Conservation (phyloP, 1,140 invertebrate species). For the Drosophila nannoptera region DNA sequence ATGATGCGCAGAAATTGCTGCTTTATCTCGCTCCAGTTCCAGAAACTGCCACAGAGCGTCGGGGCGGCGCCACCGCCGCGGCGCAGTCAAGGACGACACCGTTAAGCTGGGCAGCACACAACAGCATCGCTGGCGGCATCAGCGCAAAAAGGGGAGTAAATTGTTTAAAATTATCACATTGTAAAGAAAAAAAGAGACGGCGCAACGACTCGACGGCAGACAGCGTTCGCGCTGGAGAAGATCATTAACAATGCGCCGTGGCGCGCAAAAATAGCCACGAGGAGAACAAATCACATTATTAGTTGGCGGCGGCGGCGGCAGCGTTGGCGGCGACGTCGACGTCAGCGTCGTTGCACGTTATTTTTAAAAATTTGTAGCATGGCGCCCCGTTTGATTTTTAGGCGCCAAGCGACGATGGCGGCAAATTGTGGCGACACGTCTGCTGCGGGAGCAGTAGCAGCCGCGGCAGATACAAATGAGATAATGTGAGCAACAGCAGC, state of each 20-base stretch:
- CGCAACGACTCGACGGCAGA: slow-evolving; percentile 10
- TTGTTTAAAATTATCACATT: slow-evolving; percentile 75
- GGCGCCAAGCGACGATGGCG: slow-evolving; percentile 69
- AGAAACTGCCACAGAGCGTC: slow-evolving; percentile 18
- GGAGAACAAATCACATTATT: slow-evolving; percentile 72
- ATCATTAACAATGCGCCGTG: slow-evolving; percentile 31
- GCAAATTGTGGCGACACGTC: slow-evolving; percentile 78
- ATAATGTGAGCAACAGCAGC: slow-evolving; percentile 44
- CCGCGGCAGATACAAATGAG: slow-evolving; percentile 22
- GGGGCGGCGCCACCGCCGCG: slow-evolving; percentile 15
- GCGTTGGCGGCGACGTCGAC: neutral
- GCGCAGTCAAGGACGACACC: slow-evolving; percentile 67
- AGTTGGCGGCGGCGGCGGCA: slow-evolving; percentile 25
- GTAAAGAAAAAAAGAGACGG: slow-evolving; percentile 47
- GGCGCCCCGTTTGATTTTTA: slow-evolving; percentile 74
- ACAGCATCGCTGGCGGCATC: slow-evolving; percentile 41
- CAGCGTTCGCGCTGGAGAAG: slow-evolving; percentile 16
- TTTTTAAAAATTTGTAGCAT: slow-evolving; percentile 56
- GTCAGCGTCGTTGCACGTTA: slow-evolving; percentile 61
- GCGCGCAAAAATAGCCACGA: slow-evolving; percentile 52
- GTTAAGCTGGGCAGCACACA: slow-evolving; percentile 47
- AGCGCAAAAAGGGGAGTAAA: slow-evolving; percentile 57
- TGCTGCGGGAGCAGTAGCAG: slow-evolving; percentile 65
- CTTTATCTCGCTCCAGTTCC: slow-evolving; percentile 20
- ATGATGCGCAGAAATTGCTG: slow-evolving; percentile 29